Evolutionary conservation across 35 echinoderm and acorn worm species (phyloP).

Genomic region (Diadema setosum): DNA sequence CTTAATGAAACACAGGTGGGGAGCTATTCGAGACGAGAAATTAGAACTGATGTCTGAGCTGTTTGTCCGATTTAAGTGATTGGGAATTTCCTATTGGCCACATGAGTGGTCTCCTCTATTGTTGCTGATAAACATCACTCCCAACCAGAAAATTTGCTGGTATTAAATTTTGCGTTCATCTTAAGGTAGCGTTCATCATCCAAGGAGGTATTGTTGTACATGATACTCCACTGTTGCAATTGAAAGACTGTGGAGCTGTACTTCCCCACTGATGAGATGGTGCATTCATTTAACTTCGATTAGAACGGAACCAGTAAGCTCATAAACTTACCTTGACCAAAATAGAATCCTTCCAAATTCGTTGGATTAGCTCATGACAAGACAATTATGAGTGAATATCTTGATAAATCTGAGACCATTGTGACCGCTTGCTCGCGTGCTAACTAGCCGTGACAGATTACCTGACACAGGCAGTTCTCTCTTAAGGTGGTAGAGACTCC

Average conservation of each 20-base stretch:
- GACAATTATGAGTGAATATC: neutral
- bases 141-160: too few species aligned
- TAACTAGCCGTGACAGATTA: neutral
- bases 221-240: too few species aligned
- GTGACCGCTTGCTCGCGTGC: neutral
- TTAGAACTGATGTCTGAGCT: slow-evolving; percentile 1
- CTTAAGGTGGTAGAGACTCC: neutral
- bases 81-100: neutral
- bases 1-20: neutral
- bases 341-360: neutral
- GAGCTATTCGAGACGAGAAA: neutral
- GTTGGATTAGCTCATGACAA: neutral
- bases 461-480: neutral
- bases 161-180: too few species aligned
- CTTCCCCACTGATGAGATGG: too few species aligned
- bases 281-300: too few species aligned
- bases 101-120: slow-evolving; percentile 4
- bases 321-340: neutral
- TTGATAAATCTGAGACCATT: neutral
- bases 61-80: slow-evolving; percentile 11
- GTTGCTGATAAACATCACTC: too few species aligned
- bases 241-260: too few species aligned
- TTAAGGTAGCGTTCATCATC: too few species aligned
- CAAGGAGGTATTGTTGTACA: too few species aligned
- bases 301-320: too few species aligned